Conservation (phyloP, 92 coral and sea anemone species). For the Porites cylindrica region DNA sequence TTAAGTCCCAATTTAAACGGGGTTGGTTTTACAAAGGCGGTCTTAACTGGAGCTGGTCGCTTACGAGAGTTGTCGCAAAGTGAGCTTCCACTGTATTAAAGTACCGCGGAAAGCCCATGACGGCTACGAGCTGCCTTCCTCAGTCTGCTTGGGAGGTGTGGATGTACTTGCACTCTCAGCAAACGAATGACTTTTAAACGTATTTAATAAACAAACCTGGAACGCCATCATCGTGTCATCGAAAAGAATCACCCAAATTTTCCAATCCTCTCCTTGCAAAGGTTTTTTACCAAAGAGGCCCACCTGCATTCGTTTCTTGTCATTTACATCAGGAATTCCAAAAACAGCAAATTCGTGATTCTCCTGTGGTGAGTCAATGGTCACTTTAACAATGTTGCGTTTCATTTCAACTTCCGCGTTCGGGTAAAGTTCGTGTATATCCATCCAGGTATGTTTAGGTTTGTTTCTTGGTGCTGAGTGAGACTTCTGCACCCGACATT, state of each 20-base stretch:
- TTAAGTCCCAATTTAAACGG: too few relatives aligned
- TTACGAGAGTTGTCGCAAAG: too few relatives aligned
- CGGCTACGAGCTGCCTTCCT: too few relatives aligned
- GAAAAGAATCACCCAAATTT: neutral
- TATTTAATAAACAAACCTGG: neutral
- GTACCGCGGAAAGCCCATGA: too few relatives aligned
- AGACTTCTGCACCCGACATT: neutral
- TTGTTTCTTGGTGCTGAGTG: neutral
- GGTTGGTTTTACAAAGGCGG: too few relatives aligned
- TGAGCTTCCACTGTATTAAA: too few relatives aligned
- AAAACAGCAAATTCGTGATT: neutral
- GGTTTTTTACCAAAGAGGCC: neutral
- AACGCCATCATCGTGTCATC: neutral
- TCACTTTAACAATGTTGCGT: neutral
- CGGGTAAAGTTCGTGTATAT: neutral
- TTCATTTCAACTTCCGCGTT: neutral
- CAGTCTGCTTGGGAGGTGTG: too few relatives aligned
- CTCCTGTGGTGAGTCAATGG: neutral
- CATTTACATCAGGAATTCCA: neutral
- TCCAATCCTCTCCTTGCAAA: neutral
- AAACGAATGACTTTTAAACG: too few relatives aligned
- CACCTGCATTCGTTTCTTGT: neutral
- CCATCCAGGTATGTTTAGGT: neutral
- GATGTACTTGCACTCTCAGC: too few relatives aligned
- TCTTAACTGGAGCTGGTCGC: too few relatives aligned